Percentiles rank a stretch among this genome's conserved stretches.
Evolutionary conservation across 2,888 invertebrate species (phyloP).

Genomic region (Amphipoea lucens): DNA sequence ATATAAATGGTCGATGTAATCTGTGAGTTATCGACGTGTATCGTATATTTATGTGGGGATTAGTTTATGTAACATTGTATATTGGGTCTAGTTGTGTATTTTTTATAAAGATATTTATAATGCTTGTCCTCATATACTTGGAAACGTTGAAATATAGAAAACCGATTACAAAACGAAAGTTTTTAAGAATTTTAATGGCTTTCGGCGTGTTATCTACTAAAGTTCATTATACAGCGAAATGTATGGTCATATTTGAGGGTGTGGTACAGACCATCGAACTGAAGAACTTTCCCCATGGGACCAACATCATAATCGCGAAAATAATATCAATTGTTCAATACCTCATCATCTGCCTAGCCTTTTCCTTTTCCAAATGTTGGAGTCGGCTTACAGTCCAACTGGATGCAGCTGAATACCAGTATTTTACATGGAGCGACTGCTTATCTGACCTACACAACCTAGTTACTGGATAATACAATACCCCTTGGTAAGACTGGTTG

Average conservation of each 20-base stretch:
- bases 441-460: too few species aligned
- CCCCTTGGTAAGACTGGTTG: too few species aligned
- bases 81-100: neutral
- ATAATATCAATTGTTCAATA: too few species aligned
- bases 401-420: too few species aligned
- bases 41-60: neutral
- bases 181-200: neutral
- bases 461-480: too few species aligned
- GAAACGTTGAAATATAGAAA: neutral
- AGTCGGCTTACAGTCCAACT: too few species aligned
- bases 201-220: neutral
- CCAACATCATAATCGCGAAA: neutral
- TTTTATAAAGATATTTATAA: neutral
- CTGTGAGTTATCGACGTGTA: conserved; percentile 6
- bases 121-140: neutral
- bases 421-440: too few species aligned
- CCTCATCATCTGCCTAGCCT: too few species aligned
- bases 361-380: too few species aligned
- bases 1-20: conserved; percentile 3
- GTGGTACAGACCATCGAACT: too few species aligned
- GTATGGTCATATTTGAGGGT: too few species aligned
- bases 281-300: neutral
- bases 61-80: neutral
- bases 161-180: neutral
- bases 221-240: neutral